Evolutionary conservation across 2,797 vertebrate genomes (phyloP).

Genomic region (Spondyliosoma cantharus): DNA sequence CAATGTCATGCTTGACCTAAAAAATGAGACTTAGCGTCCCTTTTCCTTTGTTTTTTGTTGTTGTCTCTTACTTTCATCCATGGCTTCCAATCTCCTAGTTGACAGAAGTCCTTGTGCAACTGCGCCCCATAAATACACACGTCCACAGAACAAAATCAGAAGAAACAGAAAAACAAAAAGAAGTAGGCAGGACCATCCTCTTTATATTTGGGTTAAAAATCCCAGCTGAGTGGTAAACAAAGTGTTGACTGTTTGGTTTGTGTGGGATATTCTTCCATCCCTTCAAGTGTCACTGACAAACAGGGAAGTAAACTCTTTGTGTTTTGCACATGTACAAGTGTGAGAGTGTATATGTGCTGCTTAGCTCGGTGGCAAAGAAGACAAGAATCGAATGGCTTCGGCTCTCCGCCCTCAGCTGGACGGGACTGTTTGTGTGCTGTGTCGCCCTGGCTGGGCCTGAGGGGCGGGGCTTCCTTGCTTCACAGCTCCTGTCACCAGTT

Average conservation of each 20-base stretch:
- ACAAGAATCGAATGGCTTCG: slow-evolving; percentile 15
- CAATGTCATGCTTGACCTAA: slow-evolving; percentile 45
- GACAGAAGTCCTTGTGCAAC: slow-evolving; percentile 70
- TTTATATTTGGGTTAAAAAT: slow-evolving; percentile 65
- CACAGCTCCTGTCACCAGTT: slow-evolving; percentile 88
- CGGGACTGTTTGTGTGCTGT: slow-evolving; percentile 50
- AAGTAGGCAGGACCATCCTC: slow-evolving; percentile 53
- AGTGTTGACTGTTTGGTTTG: slow-evolving; percentile 65
- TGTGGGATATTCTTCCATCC: slow-evolving; percentile 31
- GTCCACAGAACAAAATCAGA: slow-evolving; percentile 53
- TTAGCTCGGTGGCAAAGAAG: slow-evolving; percentile 50
- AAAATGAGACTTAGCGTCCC: slow-evolving; percentile 31
- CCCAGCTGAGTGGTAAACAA: slow-evolving; percentile 69
- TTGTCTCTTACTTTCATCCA: slow-evolving; percentile 50
- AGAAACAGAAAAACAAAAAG: slow-evolving; percentile 34
- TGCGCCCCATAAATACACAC: slow-evolving; percentile 60
- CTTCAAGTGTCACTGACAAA: slow-evolving; percentile 54
- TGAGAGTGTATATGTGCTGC: slow-evolving; percentile 54
- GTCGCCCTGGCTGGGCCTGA: slow-evolving; percentile 26
- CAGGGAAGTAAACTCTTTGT: slow-evolving; percentile 46
- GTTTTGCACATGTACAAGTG: slow-evolving; percentile 27
- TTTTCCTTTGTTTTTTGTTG: slow-evolving; percentile 19
- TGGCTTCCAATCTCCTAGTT: slow-evolving; percentile 62
- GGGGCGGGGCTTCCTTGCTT: slow-evolving; percentile 14
- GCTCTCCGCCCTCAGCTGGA: slow-evolving; percentile 49